phyloP scores from a whole-genome alignment of 1,140 invertebrate species.

The Micrasema longulum region DNA sequence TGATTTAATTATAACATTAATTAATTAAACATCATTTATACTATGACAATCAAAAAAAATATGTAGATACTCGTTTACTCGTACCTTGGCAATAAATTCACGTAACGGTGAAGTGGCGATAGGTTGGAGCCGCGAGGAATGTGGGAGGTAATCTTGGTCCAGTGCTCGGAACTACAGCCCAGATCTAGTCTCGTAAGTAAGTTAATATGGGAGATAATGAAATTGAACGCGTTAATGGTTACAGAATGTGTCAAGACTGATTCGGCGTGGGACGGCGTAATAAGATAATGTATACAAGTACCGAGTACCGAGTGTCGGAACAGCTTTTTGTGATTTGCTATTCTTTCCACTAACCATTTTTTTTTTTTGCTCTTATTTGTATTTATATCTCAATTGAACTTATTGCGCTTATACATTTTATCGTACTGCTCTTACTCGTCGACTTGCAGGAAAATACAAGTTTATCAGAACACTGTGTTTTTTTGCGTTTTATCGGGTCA shows the following conservation, averaged over 20 bases:
- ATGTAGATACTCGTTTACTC: too few species aligned
- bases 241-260: conserved; percentile 30
- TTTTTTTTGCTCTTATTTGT: too few species aligned
- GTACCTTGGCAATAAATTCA: too few species aligned
- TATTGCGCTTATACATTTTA: too few species aligned
- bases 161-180: not conserved
- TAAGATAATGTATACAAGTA: conserved; percentile 1
- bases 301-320: not conserved
- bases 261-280: conserved; percentile 30
- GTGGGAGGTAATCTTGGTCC: not conserved
- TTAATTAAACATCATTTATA: too few species aligned
- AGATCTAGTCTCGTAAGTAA: conserved; percentile 35
- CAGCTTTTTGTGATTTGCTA: conserved; percentile 11
- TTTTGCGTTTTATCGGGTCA: too few species aligned
- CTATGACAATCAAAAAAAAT: too few species aligned
- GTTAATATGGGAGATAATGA: conserved; percentile 37
- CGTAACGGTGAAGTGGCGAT: not conserved
- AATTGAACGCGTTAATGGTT: conserved; percentile 36
- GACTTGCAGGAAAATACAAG: too few species aligned
- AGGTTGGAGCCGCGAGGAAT: not conserved
- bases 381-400: too few species aligned
- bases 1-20: too few species aligned
- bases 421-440: too few species aligned
- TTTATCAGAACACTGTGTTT: too few species aligned
- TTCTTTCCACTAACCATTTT: not conserved